Evolutionary conservation across 2,113 vertebrate genomes (phyloP).

Genomic region (Hippocampus zosterae): DNA sequence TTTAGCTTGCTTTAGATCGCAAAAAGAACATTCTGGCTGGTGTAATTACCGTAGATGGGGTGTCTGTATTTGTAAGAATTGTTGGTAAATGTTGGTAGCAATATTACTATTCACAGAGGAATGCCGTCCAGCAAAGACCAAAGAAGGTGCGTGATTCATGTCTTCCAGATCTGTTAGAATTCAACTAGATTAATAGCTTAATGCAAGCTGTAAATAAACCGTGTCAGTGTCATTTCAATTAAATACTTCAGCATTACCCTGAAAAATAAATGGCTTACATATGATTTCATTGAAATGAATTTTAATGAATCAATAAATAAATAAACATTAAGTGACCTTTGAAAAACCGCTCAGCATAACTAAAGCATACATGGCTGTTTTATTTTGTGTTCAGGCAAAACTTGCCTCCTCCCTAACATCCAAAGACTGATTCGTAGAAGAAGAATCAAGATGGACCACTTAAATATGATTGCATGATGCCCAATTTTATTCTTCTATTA

Average conservation of each 20-base stretch:
- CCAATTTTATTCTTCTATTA: background rate
- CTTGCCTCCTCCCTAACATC: too few relatives aligned
- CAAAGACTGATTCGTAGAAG: background rate
- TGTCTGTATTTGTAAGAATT: too few relatives aligned
- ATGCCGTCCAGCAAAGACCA: background rate
- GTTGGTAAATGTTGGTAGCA: too few relatives aligned
- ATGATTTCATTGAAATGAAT: background rate
- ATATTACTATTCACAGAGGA: background rate
- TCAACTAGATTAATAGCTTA: background rate
- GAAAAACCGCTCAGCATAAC: too few relatives aligned
- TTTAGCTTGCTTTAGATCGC: constrained; percentile 4
- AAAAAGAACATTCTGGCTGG: background rate
- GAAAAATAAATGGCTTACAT: background rate
- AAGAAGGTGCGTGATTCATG: background rate
- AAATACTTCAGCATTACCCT: background rate
- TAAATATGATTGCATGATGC: background rate
- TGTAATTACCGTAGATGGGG: background rate
- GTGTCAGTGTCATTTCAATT: too few relatives aligned
- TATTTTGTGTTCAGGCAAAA: too few relatives aligned
- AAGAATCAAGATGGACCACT: background rate
- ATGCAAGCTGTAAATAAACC: background rate
- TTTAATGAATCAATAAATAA: too few relatives aligned
- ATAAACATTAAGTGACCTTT: too few relatives aligned
- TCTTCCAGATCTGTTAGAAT: background rate
- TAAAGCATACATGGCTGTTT: too few relatives aligned